phyloP scores from a whole-genome alignment of 2,888 invertebrate genomes.

The Melipona beecheii region DNA sequence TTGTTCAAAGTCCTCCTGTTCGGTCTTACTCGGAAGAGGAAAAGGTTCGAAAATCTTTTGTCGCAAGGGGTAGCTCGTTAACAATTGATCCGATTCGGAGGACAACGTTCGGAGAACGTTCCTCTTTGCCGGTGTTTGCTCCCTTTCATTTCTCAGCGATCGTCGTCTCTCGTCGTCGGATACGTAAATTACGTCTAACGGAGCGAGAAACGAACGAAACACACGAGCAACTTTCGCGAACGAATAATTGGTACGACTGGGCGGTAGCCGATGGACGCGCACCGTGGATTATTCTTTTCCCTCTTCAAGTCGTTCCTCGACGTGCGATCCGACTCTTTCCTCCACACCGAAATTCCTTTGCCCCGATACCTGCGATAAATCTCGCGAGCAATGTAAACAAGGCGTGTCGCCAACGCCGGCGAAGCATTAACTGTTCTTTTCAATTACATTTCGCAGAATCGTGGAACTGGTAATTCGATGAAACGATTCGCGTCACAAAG shows the following conservation, averaged over 20 bases:
- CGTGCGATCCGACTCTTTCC: slow-evolving; percentile 8
- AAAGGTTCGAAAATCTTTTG: background rate
- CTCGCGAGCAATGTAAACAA: slow-evolving; percentile 21
- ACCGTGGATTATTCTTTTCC: slow-evolving; percentile 25
- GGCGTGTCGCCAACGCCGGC: background rate
- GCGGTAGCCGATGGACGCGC: slow-evolving; percentile 26
- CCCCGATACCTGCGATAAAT: slow-evolving; percentile 26
- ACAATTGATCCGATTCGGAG: background rate
- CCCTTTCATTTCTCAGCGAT: background rate
- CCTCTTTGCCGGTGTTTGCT: background rate
- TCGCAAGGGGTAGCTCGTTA: background rate
- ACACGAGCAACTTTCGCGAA: background rate
- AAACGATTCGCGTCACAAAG: background rate
- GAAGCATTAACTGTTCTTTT: slow-evolving; percentile 20
- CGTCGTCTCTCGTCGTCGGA: background rate
- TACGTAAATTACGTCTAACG: background rate
- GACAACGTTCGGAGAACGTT: background rate
- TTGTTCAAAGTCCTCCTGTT: background rate
- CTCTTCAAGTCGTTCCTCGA: no score
- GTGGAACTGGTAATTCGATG: slow-evolving; percentile 10
- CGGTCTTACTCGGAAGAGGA: background rate
- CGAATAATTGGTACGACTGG: background rate
- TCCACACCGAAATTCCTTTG: background rate
- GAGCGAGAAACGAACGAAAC: background rate
- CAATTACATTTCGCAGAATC: slow-evolving; percentile 25